Percentiles rank a stretch among this genome's conserved stretches.
Conservation (phyloP, 2,797 vertebrate species). For the Liparis tanakae region DNA sequence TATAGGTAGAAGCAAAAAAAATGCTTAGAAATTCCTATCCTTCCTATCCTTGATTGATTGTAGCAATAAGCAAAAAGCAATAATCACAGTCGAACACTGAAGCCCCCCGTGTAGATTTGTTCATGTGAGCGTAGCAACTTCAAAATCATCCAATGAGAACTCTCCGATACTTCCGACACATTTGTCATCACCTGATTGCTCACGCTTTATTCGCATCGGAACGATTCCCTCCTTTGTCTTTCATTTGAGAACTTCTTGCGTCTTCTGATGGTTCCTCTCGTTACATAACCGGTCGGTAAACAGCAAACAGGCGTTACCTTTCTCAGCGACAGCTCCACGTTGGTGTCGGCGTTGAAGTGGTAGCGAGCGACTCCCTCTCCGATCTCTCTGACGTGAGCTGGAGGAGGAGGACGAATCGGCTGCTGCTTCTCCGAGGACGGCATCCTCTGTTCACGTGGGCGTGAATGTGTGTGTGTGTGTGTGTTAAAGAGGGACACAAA, state of each 20-base stretch:
- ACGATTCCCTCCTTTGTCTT: background rate
- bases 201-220: too few relatives aligned
- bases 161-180: background rate
- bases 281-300: background rate
- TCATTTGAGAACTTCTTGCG: background rate
- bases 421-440: conserved; percentile 90
- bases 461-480: conserved; percentile 6
- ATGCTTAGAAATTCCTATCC: too few relatives aligned
- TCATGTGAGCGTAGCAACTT: too few relatives aligned
- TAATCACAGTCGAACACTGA: too few relatives aligned
- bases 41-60: too few relatives aligned
- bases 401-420: conserved; percentile 94
- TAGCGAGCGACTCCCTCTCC: conserved; percentile 96
- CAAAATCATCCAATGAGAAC: background rate
- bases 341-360: conserved; percentile 98
- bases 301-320: conserved; percentile 85
- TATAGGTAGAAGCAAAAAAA: too few relatives aligned
- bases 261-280: background rate
- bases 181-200: background rate
- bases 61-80: too few relatives aligned
- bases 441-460: conserved; percentile 85
- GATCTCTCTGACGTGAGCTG: conserved; percentile 92
- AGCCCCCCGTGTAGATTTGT: too few relatives aligned
- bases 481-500: conserved; percentile 1
- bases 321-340: conserved; percentile 94